Base-by-base conservation (phyloP, 2,888 invertebrate genomes). In the Camponotus fellah region DNA sequence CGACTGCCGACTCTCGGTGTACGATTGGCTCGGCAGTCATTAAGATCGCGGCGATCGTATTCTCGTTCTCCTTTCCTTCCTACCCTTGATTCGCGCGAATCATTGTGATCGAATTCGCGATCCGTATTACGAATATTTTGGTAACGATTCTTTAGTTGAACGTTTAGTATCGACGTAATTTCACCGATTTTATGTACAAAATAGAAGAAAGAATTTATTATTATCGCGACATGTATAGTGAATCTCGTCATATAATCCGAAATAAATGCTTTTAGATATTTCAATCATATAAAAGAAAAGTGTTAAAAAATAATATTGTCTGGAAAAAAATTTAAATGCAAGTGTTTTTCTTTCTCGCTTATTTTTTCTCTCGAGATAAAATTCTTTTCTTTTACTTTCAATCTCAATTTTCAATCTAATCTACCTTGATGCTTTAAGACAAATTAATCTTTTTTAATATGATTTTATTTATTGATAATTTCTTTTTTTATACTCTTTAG, bases 11-110 rank as follows among this genome's bases (percentile, higher is more conserved):
- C 88, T 81, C 85, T 83, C 88, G 71, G 71, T 82, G 76, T 82
- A 85, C 86, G 89, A 91, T 90, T 85, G 91, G 84, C 86, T 81
- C 87, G 85, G 46, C 77, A 82, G 81, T 91, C 91, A 91, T 91
- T 91, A 91, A 91, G 90, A 91, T 91, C 88, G 83, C 81, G 64
- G 85, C 86, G 89, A 90, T 90, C 90, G 86, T 84, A 86, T 90
- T 89, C 87, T 88, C 65, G 71, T 84, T 87, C 84, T 85, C 81
- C 81, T 83, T 62, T 74, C 56, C 85, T 26, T 26, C 75, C 2
- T 49, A 53, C 66, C 79, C 86, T 85, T 80, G 82, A 75, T 88
- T 85, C 85, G 83, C 80, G 82, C 86, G 84, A 84, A 89, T 89
- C 89, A 89, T 86, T 85, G 84, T 71, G 86, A 84, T 85, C 85